A percentile compares a stretch with the other conserved stretches of the same genome.
phyloP scores from a whole-genome alignment of 2,888 invertebrate genomes.

The Platerodrilus igneus region DNA sequence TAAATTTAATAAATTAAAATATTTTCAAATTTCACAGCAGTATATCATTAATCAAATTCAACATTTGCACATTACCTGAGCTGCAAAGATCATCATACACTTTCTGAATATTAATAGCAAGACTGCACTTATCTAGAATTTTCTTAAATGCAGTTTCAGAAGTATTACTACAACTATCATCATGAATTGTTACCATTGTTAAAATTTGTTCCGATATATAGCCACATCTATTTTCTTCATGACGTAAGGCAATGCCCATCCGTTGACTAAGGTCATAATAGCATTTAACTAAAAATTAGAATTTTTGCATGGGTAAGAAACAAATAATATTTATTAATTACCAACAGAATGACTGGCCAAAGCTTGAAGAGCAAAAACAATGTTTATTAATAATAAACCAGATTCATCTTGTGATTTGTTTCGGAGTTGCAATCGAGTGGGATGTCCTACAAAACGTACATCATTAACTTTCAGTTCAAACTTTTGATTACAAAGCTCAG shows the following conservation, averaged over 20 bases:
- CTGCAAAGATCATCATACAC: constrained; percentile 73
- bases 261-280: constrained; percentile 92
- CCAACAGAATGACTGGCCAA: constrained; percentile 86
- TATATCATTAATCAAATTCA: no score
- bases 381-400: constrained; percentile 75
- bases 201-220: constrained; percentile 87
- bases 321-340: constrained; percentile 37
- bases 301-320: not conserved
- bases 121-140: constrained; percentile 74
- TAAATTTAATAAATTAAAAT: no score
- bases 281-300: constrained; percentile 63
- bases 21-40: no score
- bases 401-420: constrained; percentile 62
- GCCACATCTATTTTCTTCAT: constrained; percentile 86
- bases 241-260: constrained; percentile 78
- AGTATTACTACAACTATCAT: constrained; percentile 53
- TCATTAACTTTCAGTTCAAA: constrained; percentile 95
- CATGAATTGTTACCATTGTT: constrained; percentile 68
- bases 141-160: constrained; percentile 64
- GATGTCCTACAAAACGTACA: constrained; percentile 92
- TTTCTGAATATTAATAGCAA: constrained; percentile 79
- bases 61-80: constrained; percentile 55
- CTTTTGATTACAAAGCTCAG: constrained; percentile 82
- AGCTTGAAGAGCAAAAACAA: constrained; percentile 88
- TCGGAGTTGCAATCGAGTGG: constrained; percentile 70